These are phyloP conservation scores for Carassius carassius DNA, from an alignment of 2,113 vertebrate species.

Conservation along the genomic window DNA sequence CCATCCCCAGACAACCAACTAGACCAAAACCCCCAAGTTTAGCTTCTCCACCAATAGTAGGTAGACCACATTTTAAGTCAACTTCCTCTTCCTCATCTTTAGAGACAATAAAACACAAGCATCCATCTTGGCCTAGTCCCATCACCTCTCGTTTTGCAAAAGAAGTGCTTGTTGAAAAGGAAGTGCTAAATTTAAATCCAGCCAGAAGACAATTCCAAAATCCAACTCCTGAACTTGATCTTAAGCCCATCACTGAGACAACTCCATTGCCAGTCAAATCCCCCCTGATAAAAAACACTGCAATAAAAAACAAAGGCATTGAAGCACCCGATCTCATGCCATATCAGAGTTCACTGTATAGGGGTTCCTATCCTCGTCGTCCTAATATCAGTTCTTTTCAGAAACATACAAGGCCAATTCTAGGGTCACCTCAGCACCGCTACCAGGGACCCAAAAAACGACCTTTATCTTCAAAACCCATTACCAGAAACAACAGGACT, in stretches of 20 bases:
- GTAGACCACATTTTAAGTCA: background rate
- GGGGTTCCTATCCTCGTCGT: background rate
- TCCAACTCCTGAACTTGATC: constrained; percentile 3
- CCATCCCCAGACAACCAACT: background rate
- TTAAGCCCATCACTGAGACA: background rate
- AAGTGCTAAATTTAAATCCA: background rate
- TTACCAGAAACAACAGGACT: background rate
- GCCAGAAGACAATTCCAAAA: background rate
- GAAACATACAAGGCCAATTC: constrained; percentile 55
- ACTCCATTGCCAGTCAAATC: background rate
- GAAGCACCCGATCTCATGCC: constrained; percentile 16
- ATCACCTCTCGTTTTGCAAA: background rate
- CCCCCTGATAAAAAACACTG: background rate
- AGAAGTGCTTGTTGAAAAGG: background rate
- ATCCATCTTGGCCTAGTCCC: background rate
- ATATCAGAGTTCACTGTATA: constrained; percentile 18
- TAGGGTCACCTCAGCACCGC: constrained; percentile 47
- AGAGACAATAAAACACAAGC: constrained; percentile 9
- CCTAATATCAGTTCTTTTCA: constrained; percentile 1
- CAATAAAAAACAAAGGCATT: background rate
- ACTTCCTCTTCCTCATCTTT: background rate
- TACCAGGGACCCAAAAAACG: constrained; percentile 27
- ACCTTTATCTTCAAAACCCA: constrained; percentile 38
- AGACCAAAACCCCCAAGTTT: constrained; percentile 17
- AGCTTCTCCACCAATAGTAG: background rate